A percentile compares a stretch with the other conserved stretches of the same genome.
phyloP scores from a whole-genome alignment of 2,888 invertebrate species.

The Ellobium chinense region DNA sequence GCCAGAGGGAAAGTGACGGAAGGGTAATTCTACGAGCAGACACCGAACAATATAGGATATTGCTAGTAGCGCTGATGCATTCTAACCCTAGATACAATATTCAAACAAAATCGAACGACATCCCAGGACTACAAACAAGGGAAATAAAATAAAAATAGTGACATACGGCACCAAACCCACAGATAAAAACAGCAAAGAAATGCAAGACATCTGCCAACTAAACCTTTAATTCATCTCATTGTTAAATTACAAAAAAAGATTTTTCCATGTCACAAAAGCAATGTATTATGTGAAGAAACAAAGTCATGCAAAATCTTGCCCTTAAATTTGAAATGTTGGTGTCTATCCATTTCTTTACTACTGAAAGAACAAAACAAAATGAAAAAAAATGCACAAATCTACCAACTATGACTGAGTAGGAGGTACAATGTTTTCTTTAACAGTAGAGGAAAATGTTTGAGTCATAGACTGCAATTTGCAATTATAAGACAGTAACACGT shows the following conservation, averaged over 20 bases:
- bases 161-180: background rate
- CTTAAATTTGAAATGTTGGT: background rate
- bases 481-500: no score
- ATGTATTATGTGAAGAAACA: background rate
- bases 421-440: no score
- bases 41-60: no score
- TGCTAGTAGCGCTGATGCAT: no score
- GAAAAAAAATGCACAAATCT: no score
- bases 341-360: no score
- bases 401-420: no score
- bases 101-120: background rate
- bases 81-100: background rate
- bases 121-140: background rate
- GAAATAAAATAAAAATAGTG: background rate
- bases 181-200: background rate
- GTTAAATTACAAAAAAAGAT: slow-evolving; percentile 3
- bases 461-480: no score
- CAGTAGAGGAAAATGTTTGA: no score
- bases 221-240: slow-evolving; percentile 14
- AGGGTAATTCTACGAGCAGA: no score
- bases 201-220: slow-evolving; percentile 5
- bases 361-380: no score
- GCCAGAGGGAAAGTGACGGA: no score
- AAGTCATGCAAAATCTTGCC: background rate
- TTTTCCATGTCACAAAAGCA: background rate